These are phyloP conservation scores for Danio choprae DNA, from an alignment of 2,797 vertebrate species.

Conservation along the genomic window DNA sequence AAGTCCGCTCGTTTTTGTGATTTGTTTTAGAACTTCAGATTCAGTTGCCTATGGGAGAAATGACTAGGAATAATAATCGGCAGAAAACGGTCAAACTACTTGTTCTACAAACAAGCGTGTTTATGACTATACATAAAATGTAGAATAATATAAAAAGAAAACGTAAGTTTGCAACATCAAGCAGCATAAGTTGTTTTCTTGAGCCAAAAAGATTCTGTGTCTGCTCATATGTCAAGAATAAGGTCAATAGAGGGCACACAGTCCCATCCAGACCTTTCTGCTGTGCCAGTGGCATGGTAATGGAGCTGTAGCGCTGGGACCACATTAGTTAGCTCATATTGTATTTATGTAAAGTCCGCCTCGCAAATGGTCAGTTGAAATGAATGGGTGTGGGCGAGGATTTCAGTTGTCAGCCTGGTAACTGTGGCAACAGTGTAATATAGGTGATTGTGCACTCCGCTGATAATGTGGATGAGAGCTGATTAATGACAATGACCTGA, in stretches of 20 bases:
- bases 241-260: neutral
- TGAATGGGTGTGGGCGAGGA: constrained; percentile 40
- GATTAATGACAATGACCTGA: constrained; percentile 22
- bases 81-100: too few relatives aligned
- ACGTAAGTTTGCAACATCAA: too few relatives aligned
- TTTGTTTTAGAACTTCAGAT: too few relatives aligned
- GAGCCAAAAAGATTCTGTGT: too few relatives aligned
- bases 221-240: too few relatives aligned
- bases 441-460: constrained; percentile 23
- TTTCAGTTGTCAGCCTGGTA: constrained; percentile 38
- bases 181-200: too few relatives aligned
- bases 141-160: too few relatives aligned
- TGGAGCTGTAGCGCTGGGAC: constrained; percentile 48
- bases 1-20: too few relatives aligned
- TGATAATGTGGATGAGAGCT: constrained; percentile 24
- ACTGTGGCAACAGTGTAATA: constrained; percentile 43
- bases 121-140: too few relatives aligned
- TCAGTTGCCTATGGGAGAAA: too few relatives aligned
- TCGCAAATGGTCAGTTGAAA: constrained; percentile 33
- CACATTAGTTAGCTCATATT: constrained; percentile 50
- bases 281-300: constrained; percentile 46
- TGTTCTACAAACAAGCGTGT: too few relatives aligned
- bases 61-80: too few relatives aligned
- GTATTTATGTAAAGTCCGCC: constrained; percentile 52
- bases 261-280: neutral